Evolutionary conservation across 2,113 vertebrate species (phyloP).

Genomic region (Crypturellus undulatus): DNA sequence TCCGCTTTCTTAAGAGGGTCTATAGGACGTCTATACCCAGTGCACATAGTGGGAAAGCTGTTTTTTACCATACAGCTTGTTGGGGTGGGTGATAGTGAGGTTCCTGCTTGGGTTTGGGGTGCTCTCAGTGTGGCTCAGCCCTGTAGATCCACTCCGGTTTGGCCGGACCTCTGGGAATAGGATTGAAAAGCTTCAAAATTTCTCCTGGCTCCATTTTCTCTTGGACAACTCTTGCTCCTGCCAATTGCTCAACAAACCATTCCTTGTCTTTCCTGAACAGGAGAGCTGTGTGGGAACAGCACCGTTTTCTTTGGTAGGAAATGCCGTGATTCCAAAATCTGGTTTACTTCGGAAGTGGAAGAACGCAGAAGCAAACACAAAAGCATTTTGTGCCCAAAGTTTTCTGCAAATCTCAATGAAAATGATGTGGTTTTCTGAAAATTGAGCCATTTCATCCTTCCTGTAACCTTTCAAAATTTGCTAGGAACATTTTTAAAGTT

Average conservation of each 20-base stretch:
- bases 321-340: background rate
- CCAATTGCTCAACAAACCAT: background rate
- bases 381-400: background rate
- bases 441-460: background rate
- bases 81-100: background rate
- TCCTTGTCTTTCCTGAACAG: background rate
- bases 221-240: background rate
- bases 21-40: background rate
- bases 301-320: background rate
- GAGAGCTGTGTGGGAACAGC: background rate
- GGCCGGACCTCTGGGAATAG: background rate
- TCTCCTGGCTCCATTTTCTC: background rate
- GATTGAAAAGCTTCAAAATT: background rate
- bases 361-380: background rate
- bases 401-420: background rate
- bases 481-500: background rate
- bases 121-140: background rate
- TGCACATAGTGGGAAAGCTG: background rate
- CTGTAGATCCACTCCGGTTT: background rate
- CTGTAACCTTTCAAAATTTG: background rate
- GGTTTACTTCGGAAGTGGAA: constrained; percentile 20
- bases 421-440: background rate
- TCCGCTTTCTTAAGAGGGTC: background rate
- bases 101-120: background rate
- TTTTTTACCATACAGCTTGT: background rate